A percentile compares a stretch with the other conserved stretches of the same genome.
Conservation (phyloP, 2,797 vertebrate species). For the Eleutherodactylus coqui region DNA sequence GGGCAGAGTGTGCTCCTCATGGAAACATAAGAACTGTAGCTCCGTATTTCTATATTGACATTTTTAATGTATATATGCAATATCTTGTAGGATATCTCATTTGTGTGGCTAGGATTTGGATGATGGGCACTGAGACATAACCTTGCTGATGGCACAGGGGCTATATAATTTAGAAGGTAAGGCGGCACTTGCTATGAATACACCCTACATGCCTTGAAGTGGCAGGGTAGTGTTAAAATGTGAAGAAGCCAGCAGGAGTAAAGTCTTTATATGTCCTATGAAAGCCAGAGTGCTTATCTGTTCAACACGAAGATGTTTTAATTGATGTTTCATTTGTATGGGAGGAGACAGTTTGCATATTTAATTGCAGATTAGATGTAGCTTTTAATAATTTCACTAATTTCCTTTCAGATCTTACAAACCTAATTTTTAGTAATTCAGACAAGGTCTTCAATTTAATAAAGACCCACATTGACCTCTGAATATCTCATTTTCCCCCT, state of each 20-base stretch:
- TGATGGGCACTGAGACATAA: too few species aligned
- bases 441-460: conserved; percentile 79
- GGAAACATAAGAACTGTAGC: too few species aligned
- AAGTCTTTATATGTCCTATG: background rate
- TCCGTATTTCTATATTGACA: too few species aligned
- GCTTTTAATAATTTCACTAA: conserved; percentile 69
- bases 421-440: conserved; percentile 72
- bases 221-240: background rate
- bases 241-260: background rate
- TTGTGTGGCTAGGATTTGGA: too few species aligned
- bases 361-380: conserved; percentile 2
- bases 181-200: background rate
- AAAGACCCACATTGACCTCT: conserved; percentile 77
- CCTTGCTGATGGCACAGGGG: too few species aligned
- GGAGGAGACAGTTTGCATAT: background rate
- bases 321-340: background rate
- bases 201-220: background rate
- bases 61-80: too few species aligned
- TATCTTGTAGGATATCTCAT: too few species aligned
- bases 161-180: background rate
- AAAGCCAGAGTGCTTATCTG: too few species aligned
- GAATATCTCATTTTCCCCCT: conserved; percentile 75
- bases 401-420: conserved; percentile 71
- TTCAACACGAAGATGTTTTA: background rate
- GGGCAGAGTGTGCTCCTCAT: too few species aligned